These are phyloP conservation scores for Sinocyclocheilus maitianheensis DNA, from an alignment of 2,113 vertebrate genomes.

Conservation along the genomic window DNA sequence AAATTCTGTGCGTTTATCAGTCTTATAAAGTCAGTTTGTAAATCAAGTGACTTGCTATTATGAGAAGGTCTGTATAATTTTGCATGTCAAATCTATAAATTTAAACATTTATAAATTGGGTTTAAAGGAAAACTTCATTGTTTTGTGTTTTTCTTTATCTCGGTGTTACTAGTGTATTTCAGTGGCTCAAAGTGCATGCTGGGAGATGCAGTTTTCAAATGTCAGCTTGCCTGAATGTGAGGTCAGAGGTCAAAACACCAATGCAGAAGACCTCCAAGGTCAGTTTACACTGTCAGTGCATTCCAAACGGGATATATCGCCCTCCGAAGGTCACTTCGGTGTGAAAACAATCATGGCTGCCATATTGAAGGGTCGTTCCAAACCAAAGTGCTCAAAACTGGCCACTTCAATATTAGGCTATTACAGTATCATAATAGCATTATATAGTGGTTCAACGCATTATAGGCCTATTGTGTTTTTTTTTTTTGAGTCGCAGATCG, in stretches of 20 bases:
- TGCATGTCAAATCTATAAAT: slow-evolving; percentile 6
- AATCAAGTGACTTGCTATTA: not conserved
- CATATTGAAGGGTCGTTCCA: too few species aligned
- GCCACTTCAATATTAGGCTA: too few species aligned
- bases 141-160: not conserved
- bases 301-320: too few species aligned
- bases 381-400: too few species aligned
- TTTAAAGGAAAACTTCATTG: not conserved
- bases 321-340: too few species aligned
- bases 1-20: not conserved
- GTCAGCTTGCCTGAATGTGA: not conserved
- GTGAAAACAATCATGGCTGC: too few species aligned
- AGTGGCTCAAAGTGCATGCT: slow-evolving; percentile 8
- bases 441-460: too few species aligned
- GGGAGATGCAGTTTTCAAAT: slow-evolving; percentile 40
- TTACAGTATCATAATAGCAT: too few species aligned
- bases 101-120: not conserved
- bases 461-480: too few species aligned
- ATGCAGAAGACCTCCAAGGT: slow-evolving; percentile 16
- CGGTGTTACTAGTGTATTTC: not conserved
- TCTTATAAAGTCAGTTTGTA: not conserved
- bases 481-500: too few species aligned
- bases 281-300: slow-evolving; percentile 23
- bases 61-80: not conserved
- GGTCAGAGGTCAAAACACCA: slow-evolving; percentile 15